Evolutionary conservation across 1,140 invertebrate species (phyloP).

Genomic region (Kradibia gibbosae): DNA sequence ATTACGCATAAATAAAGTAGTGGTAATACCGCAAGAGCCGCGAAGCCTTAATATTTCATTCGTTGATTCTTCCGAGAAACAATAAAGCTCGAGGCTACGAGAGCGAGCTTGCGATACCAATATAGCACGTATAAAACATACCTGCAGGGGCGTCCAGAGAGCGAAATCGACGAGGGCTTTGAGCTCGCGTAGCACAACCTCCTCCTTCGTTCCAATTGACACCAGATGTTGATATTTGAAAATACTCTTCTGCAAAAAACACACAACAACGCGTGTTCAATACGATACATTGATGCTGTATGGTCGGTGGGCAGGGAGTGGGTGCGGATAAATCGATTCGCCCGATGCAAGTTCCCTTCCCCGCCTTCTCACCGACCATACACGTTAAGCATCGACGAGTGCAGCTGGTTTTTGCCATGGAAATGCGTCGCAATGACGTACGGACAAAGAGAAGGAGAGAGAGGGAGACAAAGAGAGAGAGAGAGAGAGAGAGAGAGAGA

Average conservation of each 20-base stretch:
- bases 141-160: slow-evolving; percentile 84
- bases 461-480: not conserved
- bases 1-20: too few species aligned
- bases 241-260: slow-evolving; percentile 82
- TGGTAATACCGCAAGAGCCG: too few species aligned
- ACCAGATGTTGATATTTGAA: slow-evolving; percentile 84
- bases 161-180: slow-evolving; percentile 88
- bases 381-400: not conserved
- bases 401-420: slow-evolving; percentile 2
- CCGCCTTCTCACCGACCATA: too few species aligned
- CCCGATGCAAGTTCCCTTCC: not conserved
- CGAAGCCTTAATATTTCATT: too few species aligned
- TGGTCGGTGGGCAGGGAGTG: too few species aligned
- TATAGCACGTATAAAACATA: not conserved
- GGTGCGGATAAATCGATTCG: not conserved
- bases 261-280: not conserved
- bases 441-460: too few species aligned
- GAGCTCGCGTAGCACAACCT: slow-evolving; percentile 87
- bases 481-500: too few species aligned
- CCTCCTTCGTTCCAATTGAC: slow-evolving; percentile 78
- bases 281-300: too few species aligned
- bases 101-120: not conserved
- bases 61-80: too few species aligned
- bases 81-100: too few species aligned
- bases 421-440: not conserved